Percentiles rank a stretch among this genome's conserved stretches.
These are phyloP conservation scores for Melanotaenia trifasciata DNA, from an alignment of 2,797 vertebrate species.

Conservation along the genomic window DNA sequence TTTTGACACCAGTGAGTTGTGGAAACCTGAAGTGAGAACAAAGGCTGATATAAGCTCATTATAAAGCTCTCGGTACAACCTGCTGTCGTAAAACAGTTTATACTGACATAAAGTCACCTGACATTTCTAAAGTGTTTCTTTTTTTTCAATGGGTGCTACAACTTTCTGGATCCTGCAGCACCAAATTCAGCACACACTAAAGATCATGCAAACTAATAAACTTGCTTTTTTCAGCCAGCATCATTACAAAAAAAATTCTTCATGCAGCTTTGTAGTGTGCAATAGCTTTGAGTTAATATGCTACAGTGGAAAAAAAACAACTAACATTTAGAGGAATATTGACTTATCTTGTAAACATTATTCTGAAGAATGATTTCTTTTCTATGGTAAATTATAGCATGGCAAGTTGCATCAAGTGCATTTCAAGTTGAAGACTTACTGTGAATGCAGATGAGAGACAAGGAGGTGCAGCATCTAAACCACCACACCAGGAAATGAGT, in stretches of 20 bases:
- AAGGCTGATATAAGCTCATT: conserved; percentile 5
- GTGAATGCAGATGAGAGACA: conserved; percentile 68
- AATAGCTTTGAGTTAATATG: background rate
- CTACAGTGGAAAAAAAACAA: conserved; percentile 15
- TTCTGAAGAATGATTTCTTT: conserved; percentile 62
- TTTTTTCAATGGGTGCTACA: background rate
- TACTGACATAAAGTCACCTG: conserved; percentile 2
- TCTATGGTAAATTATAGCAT: conserved; percentile 60
- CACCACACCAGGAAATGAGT: background rate
- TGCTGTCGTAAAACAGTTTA: conserved; percentile 1
- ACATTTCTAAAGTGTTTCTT: background rate
- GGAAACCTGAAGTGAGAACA: background rate
- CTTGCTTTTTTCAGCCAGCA: background rate
- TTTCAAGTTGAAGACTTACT: conserved; percentile 45
- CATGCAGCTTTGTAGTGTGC: background rate
- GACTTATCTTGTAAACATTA: conserved; percentile 65
- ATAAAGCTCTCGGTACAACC: background rate
- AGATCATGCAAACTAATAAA: conserved; percentile 4
- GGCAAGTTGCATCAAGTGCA: conserved; percentile 58
- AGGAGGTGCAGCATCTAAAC: background rate
- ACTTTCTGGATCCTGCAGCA: background rate
- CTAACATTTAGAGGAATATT: conserved; percentile 51
- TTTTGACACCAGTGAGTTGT: background rate
- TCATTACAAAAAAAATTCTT: conserved; percentile 6
- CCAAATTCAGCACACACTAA: conserved; percentile 1